A percentile compares a stretch with the other conserved stretches of the same genome.
Conservation (phyloP, 2,888 invertebrate genomes). For the Clepsis dumicolana region DNA sequence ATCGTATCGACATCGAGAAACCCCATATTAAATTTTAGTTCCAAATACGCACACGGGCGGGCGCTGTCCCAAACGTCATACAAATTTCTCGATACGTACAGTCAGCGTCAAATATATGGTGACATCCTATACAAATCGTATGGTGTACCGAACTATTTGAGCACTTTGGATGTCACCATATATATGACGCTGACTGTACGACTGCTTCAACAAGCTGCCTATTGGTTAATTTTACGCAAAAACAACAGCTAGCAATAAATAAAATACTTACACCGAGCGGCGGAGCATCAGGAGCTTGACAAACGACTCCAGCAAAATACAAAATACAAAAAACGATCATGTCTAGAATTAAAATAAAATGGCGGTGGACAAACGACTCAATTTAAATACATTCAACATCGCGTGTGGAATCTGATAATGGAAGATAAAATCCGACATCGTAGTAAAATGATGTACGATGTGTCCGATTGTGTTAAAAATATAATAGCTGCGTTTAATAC, state of each 20-base stretch:
- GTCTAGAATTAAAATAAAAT: constrained; percentile 14
- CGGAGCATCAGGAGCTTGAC: neutral
- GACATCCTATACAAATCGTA: no score
- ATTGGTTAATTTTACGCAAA: no score
- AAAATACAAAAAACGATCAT: constrained; percentile 25
- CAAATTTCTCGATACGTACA: no score
- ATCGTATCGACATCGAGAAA: no score
- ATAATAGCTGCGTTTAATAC: neutral
- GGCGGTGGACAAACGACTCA: neutral
- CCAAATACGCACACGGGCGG: no score
- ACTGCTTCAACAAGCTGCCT: no score
- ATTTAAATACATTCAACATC: constrained; percentile 33
- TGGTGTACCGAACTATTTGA: no score
- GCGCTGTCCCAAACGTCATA: no score
- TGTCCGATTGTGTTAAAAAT: constrained; percentile 12
- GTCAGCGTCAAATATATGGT: no score
- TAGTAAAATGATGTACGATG: constrained; percentile 22
- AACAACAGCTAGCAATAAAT: neutral
- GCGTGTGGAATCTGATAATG: constrained; percentile 35
- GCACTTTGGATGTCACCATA: no score
- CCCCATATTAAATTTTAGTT: no score
- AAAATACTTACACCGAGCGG: constrained; percentile 26
- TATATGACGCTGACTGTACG: no score
- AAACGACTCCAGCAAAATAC: constrained; percentile 18
- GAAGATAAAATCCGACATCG: constrained; percentile 16